Conservation (phyloP, 2,113 vertebrate genomes). For the Tachysurus fulvidraco region DNA sequence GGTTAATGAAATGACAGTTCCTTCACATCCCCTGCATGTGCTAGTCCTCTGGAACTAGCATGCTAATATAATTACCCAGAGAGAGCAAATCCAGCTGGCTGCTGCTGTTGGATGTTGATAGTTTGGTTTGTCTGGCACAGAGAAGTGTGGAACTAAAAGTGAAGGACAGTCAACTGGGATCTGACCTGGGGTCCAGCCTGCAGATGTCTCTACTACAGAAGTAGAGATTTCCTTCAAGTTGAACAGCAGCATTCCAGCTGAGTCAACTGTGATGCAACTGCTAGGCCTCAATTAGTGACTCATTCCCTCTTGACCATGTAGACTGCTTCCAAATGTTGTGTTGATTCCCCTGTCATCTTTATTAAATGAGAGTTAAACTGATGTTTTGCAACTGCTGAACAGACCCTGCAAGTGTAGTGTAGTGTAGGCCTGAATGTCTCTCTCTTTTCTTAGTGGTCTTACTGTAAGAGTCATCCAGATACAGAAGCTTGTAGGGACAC, state of each 20-base stretch:
- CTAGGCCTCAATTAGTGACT: slow-evolving; percentile 23
- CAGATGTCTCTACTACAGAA: not conserved
- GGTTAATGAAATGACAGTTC: not conserved
- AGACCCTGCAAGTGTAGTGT: not conserved
- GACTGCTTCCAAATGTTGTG: slow-evolving; percentile 15
- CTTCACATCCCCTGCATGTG: not conserved
- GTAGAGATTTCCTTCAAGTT: not conserved
- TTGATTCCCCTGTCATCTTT: not conserved
- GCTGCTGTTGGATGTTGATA: slow-evolving; percentile 11
- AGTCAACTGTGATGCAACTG: slow-evolving; percentile 6
- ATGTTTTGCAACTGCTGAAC: not conserved
- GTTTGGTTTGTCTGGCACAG: slow-evolving; percentile 6
- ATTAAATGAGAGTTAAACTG: not conserved
- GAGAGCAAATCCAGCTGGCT: slow-evolving; percentile 28
- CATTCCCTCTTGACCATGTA: not conserved
- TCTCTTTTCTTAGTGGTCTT: not conserved
- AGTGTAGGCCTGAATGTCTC: not conserved
- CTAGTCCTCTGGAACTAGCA: not conserved
- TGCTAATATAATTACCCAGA: slow-evolving; percentile 29
- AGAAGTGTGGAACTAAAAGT: not conserved
- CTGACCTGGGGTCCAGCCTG: not conserved
- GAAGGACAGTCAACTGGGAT: not conserved
- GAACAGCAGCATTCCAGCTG: not conserved
- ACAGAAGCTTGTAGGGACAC: not conserved
- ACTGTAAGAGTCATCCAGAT: not conserved